phyloP scores from a whole-genome alignment of 2,888 invertebrate species.

The Ectobius pallidus region DNA sequence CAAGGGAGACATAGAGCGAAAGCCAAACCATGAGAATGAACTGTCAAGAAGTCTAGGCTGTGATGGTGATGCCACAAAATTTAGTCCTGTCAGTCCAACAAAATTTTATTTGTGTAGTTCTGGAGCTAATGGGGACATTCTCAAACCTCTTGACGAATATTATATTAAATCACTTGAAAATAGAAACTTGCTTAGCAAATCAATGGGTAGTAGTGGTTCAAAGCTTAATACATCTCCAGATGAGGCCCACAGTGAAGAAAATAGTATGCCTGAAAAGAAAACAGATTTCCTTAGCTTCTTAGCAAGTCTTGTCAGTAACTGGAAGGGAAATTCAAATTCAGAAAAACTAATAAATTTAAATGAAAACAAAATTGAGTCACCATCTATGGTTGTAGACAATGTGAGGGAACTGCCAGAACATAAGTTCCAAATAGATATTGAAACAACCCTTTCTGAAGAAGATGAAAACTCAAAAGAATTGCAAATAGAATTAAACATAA shows the following conservation, averaged over 20 bases:
- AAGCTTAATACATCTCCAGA: neutral
- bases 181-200: neutral
- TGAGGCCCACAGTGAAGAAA: neutral
- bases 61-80: neutral
- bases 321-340: neutral
- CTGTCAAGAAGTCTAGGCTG: neutral
- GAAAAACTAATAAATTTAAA: neutral
- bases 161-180: neutral
- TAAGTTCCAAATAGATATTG: too few species aligned
- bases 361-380: too few species aligned
- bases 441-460: neutral
- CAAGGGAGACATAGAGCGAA: neutral
- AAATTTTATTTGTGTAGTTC: constrained; percentile 3
- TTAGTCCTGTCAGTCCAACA: neutral
- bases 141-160: neutral
- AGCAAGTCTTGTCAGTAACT: neutral
- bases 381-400: too few species aligned
- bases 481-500: neutral
- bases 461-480: neutral
- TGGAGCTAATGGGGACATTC: neutral
- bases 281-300: neutral
- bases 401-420: too few species aligned
- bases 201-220: neutral
- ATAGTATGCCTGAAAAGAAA: neutral
- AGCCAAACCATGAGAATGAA: neutral